phyloP scores from a whole-genome alignment of 2,113 vertebrate genomes.

The Acanthochromis polyacanthus region DNA sequence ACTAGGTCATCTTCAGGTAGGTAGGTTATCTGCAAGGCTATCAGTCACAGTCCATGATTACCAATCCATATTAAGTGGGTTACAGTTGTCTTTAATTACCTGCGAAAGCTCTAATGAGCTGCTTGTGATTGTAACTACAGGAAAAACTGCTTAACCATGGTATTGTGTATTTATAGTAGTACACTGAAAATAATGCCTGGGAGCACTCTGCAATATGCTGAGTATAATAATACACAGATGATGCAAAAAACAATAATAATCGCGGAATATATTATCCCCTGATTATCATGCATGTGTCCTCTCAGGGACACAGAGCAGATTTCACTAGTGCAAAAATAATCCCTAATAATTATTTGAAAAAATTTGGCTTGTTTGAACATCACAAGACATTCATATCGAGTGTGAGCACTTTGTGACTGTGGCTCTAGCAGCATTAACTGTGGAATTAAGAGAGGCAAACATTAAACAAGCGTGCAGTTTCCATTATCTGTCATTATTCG shows the following conservation, averaged over 20 bases:
- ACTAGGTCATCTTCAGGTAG: slow-evolving; percentile 26
- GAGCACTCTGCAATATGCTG: neutral
- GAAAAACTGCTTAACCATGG: neutral
- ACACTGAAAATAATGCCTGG: neutral
- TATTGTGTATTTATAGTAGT: neutral
- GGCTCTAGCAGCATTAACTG: neutral
- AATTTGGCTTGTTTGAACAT: neutral
- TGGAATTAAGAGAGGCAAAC: neutral
- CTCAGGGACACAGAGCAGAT: neutral
- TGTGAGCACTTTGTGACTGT: neutral
- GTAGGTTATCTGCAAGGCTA: slow-evolving; percentile 32
- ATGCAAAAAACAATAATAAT: neutral
- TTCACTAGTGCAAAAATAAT: neutral
- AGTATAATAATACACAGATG: neutral
- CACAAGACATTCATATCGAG: neutral
- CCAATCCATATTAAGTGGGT: slow-evolving; percentile 33
- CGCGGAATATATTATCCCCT: neutral
- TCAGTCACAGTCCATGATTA: slow-evolving; percentile 24
- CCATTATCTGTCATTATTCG: slow-evolving; percentile 17
- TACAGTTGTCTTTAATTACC: slow-evolving; percentile 20
- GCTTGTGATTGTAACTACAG: neutral
- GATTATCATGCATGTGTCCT: neutral
- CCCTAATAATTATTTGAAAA: neutral
- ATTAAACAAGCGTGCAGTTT: slow-evolving; percentile 16
- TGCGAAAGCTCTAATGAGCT: slow-evolving; percentile 1